Conservation (phyloP, 2,797 vertebrate genomes). For the Eospalax fontanierii region DNA sequence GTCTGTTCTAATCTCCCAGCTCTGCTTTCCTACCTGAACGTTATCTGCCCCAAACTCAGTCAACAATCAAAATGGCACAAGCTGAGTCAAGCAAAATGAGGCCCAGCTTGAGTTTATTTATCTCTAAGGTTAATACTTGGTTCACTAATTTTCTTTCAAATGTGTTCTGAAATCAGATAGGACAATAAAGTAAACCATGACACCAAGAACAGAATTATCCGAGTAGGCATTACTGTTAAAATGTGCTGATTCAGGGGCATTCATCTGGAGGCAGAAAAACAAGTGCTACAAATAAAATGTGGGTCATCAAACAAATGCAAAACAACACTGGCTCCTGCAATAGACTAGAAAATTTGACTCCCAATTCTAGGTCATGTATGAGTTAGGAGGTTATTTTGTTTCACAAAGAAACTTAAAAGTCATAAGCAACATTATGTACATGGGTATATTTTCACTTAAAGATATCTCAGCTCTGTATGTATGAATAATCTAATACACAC, state of each 20-base stretch:
- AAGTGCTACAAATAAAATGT: slow-evolving; percentile 19
- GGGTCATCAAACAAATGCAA: background rate
- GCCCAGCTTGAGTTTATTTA: slow-evolving; percentile 19
- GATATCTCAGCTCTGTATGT: slow-evolving; percentile 12
- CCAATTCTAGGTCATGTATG: background rate
- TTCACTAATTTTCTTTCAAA: background rate
- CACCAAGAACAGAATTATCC: slow-evolving; percentile 31
- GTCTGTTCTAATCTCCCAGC: background rate
- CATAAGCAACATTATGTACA: slow-evolving; percentile 36
- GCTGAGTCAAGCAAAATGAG: slow-evolving; percentile 28
- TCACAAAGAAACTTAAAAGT: slow-evolving; percentile 46
- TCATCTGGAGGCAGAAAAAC: background rate
- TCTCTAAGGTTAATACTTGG: slow-evolving; percentile 22
- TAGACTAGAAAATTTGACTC: background rate
- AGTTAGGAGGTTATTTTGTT: slow-evolving; percentile 30
- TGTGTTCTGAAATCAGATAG: background rate
- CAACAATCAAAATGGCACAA: slow-evolving; percentile 25
- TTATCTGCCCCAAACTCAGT: slow-evolving; percentile 37
- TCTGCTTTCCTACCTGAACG: background rate
- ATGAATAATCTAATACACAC: background rate
- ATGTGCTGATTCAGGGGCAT: slow-evolving; percentile 9
- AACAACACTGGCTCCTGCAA: slow-evolving; percentile 12
- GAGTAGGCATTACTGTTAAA: slow-evolving; percentile 5
- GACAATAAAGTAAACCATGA: slow-evolving; percentile 33
- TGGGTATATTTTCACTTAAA: slow-evolving; percentile 46